These are phyloP conservation scores for Cichlasoma orientale DNA, from an alignment of 2,797 vertebrate species.

Conservation along the genomic window DNA sequence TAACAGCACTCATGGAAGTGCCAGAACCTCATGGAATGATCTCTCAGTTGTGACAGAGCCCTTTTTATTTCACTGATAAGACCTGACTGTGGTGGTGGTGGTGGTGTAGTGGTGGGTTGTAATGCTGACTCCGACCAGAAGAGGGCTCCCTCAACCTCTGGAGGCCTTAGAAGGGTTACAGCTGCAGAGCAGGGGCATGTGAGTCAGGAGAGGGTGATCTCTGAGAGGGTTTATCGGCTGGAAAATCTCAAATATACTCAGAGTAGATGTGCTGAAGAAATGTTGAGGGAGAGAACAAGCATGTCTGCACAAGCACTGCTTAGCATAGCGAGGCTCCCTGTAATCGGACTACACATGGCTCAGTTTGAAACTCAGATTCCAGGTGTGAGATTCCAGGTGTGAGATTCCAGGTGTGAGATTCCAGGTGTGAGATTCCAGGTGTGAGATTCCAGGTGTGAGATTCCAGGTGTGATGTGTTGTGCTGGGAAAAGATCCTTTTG, in stretches of 20 bases:
- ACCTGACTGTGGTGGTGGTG: background rate
- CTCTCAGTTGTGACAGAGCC: conserved; percentile 7
- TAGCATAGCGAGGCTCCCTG: background rate
- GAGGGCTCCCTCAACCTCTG: conserved; percentile 85
- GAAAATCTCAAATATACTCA: conserved; percentile 34
- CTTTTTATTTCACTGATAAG: conserved; percentile 8
- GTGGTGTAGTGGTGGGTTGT: background rate
- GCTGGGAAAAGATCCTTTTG: background rate
- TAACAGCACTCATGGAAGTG: conserved; percentile 15
- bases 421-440: background rate
- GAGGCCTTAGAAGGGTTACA: conserved; percentile 23
- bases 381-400: background rate
- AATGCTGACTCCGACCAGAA: conserved; percentile 78
- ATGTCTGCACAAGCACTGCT: conserved; percentile 9
- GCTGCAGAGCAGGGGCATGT: conserved; percentile 12
- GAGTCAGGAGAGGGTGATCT: conserved; percentile 15
- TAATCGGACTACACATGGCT: background rate
- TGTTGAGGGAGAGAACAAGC: background rate
- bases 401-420: background rate
- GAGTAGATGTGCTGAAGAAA: conserved; percentile 2
- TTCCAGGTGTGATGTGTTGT: background rate
- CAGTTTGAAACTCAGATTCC: background rate
- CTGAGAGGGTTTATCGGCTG: conserved; percentile 30
- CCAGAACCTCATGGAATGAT: conserved; percentile 14
- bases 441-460: no score